Conservation (phyloP, 2,113 vertebrate species). For the Nycticorax nycticorax region DNA sequence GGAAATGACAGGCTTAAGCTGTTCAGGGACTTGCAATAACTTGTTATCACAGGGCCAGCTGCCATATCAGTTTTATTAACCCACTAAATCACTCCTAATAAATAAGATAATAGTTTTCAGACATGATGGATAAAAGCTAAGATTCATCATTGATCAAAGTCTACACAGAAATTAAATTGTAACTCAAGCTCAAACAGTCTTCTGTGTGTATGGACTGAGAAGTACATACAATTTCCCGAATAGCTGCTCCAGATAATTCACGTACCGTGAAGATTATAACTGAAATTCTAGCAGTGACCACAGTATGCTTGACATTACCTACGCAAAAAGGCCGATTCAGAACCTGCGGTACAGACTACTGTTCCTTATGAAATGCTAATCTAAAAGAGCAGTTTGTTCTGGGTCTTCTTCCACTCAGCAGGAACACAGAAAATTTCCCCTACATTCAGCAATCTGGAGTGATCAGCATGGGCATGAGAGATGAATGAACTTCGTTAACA, state of each 20-base stretch:
- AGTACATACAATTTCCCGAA: not conserved
- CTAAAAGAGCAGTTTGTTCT: not conserved
- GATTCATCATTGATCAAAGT: constrained; percentile 75
- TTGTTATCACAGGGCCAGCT: constrained; percentile 78
- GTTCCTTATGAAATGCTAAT: not conserved
- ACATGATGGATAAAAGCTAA: constrained; percentile 73
- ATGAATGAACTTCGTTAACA: not conserved
- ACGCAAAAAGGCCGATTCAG: not conserved
- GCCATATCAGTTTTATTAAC: constrained; percentile 84
- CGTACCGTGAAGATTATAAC: not conserved
- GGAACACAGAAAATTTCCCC: not conserved
- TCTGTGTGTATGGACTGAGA: not conserved
- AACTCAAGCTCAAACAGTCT: constrained; percentile 68
- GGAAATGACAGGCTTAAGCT: constrained; percentile 82
- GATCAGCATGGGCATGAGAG: not conserved
- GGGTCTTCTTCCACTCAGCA: not conserved
- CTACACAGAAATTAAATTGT: constrained; percentile 76
- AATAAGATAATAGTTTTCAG: constrained; percentile 81
- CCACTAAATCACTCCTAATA: constrained; percentile 83
- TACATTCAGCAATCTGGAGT: not conserved
- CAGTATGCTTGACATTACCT: not conserved
- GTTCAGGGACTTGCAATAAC: constrained; percentile 80
- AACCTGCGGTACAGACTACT: not conserved
- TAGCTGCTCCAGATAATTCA: not conserved
- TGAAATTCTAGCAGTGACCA: not conserved